A percentile compares a stretch with the other conserved stretches of the same genome.
Evolutionary conservation across 2,113 vertebrate species (phyloP).

Genomic region (Strigops habroptila): DNA sequence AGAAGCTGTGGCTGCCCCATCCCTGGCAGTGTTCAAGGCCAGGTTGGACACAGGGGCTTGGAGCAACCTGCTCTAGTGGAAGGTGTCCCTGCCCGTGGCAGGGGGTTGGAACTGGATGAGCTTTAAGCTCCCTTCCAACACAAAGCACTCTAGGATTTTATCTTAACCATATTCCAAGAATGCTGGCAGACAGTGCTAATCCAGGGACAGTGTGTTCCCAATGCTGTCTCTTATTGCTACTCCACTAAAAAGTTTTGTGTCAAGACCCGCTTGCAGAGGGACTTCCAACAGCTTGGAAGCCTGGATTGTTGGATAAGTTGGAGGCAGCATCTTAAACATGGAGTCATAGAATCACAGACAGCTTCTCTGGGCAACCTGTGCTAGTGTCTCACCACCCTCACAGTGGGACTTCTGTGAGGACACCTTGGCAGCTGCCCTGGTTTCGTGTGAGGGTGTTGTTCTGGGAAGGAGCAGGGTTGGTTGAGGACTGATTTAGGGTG

Average conservation of each 20-base stretch:
- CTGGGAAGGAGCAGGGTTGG: neutral
- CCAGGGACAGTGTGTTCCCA: rapidly evolving
- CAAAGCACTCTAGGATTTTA: neutral
- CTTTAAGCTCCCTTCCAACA: neutral
- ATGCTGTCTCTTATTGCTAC: neutral
- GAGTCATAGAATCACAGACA: neutral
- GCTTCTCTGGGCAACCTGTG: neutral
- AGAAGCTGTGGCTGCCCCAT: neutral
- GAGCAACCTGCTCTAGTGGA: neutral
- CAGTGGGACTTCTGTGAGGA: neutral
- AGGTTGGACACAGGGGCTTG: neutral
- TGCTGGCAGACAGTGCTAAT: neutral
- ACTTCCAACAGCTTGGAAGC: neutral
- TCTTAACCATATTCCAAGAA: rapidly evolving
- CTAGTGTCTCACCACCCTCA: neutral
- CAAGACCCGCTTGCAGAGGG: neutral
- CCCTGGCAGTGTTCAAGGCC: too few species aligned
- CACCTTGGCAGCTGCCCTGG: neutral
- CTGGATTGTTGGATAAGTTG: neutral
- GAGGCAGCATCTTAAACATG: neutral
- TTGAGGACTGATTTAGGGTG: neutral
- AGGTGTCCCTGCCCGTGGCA: neutral
- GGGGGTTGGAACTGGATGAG: neutral
- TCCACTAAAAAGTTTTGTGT: neutral
- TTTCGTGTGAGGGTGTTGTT: neutral